Percentiles rank a stretch among this genome's conserved stretches.
Evolutionary conservation across 1,140 invertebrate genomes (phyloP).

Genomic region (Argopecten irradians): DNA sequence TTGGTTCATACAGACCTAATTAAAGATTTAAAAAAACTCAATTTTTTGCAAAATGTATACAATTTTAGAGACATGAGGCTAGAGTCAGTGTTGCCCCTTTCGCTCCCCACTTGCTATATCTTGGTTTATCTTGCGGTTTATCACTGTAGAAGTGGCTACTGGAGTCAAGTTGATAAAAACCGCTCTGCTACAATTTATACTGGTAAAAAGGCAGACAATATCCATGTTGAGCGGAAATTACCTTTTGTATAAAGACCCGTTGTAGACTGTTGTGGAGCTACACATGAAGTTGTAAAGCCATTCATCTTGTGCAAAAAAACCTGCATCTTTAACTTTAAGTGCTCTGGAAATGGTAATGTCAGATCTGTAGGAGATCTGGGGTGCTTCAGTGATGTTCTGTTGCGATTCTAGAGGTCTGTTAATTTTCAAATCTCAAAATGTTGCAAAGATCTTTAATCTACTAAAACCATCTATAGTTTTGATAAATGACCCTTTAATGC

Average conservation of each 20-base stretch:
- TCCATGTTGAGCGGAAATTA: constrained; percentile 12
- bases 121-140: not conserved
- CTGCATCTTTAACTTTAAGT: not conserved
- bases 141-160: not conserved
- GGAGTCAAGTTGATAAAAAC: constrained; percentile 7
- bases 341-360: not conserved
- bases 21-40: no score
- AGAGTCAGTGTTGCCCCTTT: not conserved
- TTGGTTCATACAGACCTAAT: no score
- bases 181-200: not conserved
- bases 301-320: not conserved
- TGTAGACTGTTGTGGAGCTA: not conserved
- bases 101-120: not conserved
- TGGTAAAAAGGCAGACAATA: constrained; percentile 8
- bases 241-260: not conserved
- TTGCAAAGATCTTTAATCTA: not conserved
- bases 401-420: not conserved
- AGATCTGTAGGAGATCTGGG: not conserved
- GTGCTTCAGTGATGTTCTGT: not conserved
- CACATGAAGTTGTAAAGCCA: not conserved
- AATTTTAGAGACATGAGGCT: no score
- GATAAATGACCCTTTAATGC: not conserved
- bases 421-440: not conserved
- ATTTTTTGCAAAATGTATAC: no score
- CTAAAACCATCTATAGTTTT: not conserved